phyloP scores from a whole-genome alignment of 2,113 vertebrate genomes.

The Onychostoma macrolepis region DNA sequence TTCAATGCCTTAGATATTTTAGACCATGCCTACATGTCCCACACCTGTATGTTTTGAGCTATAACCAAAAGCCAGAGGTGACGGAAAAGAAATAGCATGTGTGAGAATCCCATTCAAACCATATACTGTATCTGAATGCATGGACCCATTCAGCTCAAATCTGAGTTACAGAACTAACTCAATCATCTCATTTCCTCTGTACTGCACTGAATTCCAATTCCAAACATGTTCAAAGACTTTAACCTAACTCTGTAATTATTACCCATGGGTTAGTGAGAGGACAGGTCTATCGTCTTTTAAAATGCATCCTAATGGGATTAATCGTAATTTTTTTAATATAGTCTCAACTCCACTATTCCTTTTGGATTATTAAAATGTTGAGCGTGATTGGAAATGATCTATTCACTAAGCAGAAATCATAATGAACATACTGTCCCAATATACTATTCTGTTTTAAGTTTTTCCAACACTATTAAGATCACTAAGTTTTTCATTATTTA shows the following conservation, averaged over 20 bases:
- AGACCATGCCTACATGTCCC: neutral
- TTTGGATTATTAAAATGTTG: slow-evolving; percentile 1
- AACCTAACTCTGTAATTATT: neutral
- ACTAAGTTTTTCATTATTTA: neutral
- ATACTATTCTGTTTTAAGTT: neutral
- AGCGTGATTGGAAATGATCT: neutral
- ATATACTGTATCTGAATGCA: neutral
- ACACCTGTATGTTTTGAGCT: slow-evolving; percentile 18
- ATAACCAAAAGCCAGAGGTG: slow-evolving; percentile 44
- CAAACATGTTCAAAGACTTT: slow-evolving; percentile 4
- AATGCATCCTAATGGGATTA: neutral
- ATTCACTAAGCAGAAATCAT: neutral
- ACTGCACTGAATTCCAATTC: slow-evolving; percentile 10
- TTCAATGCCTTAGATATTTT: neutral
- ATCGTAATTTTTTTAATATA: neutral
- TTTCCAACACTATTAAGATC: slow-evolving; percentile 3
- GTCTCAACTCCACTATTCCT: neutral
- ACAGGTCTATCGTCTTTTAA: slow-evolving; percentile 7
- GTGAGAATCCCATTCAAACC: neutral
- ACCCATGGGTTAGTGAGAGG: neutral
- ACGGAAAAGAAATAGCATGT: neutral
- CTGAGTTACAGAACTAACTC: slow-evolving; percentile 25
- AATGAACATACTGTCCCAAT: neutral
- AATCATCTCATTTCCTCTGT: slow-evolving; percentile 39
- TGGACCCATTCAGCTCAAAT: slow-evolving; percentile 1